Evolutionary conservation across 2,113 vertebrate species (phyloP).

Genomic region (Hippocampus zosterae): DNA sequence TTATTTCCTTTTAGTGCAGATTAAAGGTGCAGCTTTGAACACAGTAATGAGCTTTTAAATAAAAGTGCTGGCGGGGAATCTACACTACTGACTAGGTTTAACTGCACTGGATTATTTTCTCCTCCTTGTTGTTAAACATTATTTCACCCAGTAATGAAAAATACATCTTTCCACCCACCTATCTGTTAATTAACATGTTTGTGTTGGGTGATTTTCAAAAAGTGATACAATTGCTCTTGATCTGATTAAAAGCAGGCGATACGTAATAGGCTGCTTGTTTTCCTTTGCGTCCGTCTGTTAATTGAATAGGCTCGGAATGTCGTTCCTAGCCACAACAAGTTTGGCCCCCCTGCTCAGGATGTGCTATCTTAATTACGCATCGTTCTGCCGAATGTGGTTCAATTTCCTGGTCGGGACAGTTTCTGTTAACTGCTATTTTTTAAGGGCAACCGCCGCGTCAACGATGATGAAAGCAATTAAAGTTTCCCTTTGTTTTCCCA

Average conservation of each 20-base stretch:
- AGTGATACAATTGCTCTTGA: conserved; percentile 68
- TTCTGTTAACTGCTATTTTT: conserved; percentile 87
- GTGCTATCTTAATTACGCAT: conserved; percentile 80
- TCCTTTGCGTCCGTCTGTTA: conserved; percentile 73
- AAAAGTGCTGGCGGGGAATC: conserved; percentile 71
- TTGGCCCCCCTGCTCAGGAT: conserved; percentile 54
- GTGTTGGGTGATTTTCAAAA: conserved; percentile 69
- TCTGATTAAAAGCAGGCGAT: conserved; percentile 78
- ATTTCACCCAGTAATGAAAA: conserved; percentile 70
- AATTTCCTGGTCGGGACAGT: conserved; percentile 83
- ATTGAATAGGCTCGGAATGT: conserved; percentile 75
- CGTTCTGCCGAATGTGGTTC: conserved; percentile 76
- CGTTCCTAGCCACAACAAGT: conserved; percentile 73
- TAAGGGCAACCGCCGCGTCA: conserved; percentile 86
- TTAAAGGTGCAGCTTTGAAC: conserved; percentile 77
- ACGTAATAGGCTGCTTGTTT: conserved; percentile 74
- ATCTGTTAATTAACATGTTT: conserved; percentile 78
- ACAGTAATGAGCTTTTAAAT: conserved; percentile 75
- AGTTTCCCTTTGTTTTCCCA: conserved; percentile 93
- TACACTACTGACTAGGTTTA: conserved; percentile 66
- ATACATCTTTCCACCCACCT: conserved; percentile 71
- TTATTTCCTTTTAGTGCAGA: conserved; percentile 96
- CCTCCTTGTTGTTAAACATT: conserved; percentile 68
- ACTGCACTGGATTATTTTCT: conserved; percentile 59
- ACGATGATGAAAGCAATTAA: conserved; percentile 99